These are phyloP conservation scores for Amphipoea lucens DNA, from an alignment of 2,888 invertebrate species.

Conservation along the genomic window DNA sequence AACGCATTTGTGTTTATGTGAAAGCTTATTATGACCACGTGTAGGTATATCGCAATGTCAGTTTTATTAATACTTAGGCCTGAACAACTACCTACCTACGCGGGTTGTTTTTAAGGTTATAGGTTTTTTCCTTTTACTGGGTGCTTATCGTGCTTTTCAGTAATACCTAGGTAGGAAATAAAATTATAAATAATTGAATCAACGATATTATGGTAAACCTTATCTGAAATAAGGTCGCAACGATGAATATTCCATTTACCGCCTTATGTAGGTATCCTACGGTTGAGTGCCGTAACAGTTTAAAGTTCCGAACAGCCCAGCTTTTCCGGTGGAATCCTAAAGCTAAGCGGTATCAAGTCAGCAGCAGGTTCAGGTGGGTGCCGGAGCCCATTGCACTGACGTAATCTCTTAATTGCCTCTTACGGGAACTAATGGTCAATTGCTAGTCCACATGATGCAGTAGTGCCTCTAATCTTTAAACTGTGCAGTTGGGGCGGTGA, in stretches of 20 bases:
- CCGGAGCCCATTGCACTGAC: constrained; percentile 37
- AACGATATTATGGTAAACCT: neutral
- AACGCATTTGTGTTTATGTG: constrained; percentile 3
- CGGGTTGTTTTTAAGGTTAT: neutral
- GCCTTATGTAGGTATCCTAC: neutral
- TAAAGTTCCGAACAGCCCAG: constrained; percentile 13
- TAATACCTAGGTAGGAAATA: neutral
- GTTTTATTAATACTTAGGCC: neutral
- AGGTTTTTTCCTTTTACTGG: neutral
- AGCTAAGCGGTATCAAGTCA: constrained; percentile 33
- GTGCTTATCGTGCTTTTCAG: neutral
- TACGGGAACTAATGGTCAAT: constrained; percentile 51
- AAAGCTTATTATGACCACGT: neutral
- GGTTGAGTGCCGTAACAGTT: neutral
- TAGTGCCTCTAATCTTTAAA: constrained; percentile 38
- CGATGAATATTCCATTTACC: neutral
- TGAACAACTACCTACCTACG: neutral
- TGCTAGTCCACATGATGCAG: constrained; percentile 46
- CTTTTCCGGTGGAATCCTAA: constrained; percentile 17
- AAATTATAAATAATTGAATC: neutral
- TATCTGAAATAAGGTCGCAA: neutral
- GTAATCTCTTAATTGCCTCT: constrained; percentile 64
- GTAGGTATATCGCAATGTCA: neutral
- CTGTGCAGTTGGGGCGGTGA: neutral
- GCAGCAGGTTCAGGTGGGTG: constrained; percentile 44